These are phyloP conservation scores for Mongoloraphidia duomilia DNA, from an alignment of 2,888 invertebrate genomes.

Conservation along the genomic window DNA sequence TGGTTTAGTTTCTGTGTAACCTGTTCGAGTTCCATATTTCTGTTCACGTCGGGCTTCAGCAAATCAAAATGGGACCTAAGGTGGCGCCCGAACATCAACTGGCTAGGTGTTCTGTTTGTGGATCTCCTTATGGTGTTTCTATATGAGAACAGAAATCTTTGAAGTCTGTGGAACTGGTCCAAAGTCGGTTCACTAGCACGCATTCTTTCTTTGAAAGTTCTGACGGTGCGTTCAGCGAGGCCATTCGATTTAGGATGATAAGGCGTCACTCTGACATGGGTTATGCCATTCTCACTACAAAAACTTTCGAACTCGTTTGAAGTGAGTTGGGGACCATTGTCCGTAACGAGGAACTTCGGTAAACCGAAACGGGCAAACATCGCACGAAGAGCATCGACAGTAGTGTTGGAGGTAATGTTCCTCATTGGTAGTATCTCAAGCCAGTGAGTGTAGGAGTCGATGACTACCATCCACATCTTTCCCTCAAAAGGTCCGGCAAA, in stretches of 20 bases:
- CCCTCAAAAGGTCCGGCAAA: conserved; percentile 12
- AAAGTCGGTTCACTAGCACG: neutral
- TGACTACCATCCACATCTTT: conserved; percentile 17
- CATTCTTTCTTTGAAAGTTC: conserved; percentile 6
- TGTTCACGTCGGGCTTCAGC: too few relatives aligned
- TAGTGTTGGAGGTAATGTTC: neutral
- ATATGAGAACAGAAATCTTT: too few relatives aligned
- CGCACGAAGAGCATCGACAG: neutral
- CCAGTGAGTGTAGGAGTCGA: conserved; percentile 7
- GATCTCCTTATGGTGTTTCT: too few relatives aligned
- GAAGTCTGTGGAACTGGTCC: too few relatives aligned
- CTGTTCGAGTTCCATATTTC: too few relatives aligned
- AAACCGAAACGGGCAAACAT: conserved; percentile 3
- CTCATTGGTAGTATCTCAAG: conserved; percentile 2
- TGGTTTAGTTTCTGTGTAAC: too few relatives aligned
- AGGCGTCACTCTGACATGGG: conserved; percentile 2
- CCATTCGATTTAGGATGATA: conserved; percentile 7
- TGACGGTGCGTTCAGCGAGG: conserved; percentile 1
- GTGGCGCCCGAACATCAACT: too few relatives aligned
- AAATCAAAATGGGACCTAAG: too few relatives aligned
- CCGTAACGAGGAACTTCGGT: conserved; percentile 1
- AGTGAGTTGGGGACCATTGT: conserved; percentile 5
- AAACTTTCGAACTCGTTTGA: conserved; percentile 4
- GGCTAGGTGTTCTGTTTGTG: too few relatives aligned
- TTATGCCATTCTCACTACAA: conserved; percentile 1